Conservation (phyloP, 2,113 vertebrate species). For the Amblyopsis rosae region DNA sequence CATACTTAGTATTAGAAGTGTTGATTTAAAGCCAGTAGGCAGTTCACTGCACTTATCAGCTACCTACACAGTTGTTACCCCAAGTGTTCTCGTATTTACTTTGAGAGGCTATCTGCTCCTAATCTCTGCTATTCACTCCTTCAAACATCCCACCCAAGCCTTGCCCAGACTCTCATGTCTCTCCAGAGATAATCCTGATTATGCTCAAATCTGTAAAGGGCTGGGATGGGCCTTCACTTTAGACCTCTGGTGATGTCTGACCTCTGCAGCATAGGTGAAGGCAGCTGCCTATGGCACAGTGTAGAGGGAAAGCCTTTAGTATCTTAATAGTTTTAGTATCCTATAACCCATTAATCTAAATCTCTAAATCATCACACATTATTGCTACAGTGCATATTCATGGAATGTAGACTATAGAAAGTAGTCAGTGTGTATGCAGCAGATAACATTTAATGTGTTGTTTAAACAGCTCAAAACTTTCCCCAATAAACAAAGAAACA, state of each 20-base stretch:
- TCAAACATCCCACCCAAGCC: constrained; percentile 14
- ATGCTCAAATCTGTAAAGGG: constrained; percentile 47
- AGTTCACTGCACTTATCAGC: background rate
- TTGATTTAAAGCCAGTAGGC: too few relatives aligned
- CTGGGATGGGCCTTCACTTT: constrained; percentile 58
- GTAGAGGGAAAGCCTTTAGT: background rate
- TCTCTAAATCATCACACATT: background rate
- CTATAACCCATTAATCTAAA: background rate
- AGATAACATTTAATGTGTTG: background rate
- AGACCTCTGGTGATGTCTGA: constrained; percentile 58
- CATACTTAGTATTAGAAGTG: too few relatives aligned
- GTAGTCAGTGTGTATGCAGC: background rate
- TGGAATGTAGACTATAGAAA: background rate
- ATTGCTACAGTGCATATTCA: background rate
- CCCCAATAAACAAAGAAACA: background rate
- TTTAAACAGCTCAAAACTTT: background rate
- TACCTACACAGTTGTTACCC: background rate
- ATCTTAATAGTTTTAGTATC: background rate
- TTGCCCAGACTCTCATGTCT: constrained; percentile 52
- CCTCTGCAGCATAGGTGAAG: constrained; percentile 45
- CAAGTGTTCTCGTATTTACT: background rate
- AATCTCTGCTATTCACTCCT: background rate
- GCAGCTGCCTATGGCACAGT: constrained; percentile 50
- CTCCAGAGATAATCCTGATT: constrained; percentile 61
- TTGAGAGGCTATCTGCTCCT: background rate